Conservation (phyloP, 2,797 vertebrate genomes). For the Acipenser oxyrinchus region DNA sequence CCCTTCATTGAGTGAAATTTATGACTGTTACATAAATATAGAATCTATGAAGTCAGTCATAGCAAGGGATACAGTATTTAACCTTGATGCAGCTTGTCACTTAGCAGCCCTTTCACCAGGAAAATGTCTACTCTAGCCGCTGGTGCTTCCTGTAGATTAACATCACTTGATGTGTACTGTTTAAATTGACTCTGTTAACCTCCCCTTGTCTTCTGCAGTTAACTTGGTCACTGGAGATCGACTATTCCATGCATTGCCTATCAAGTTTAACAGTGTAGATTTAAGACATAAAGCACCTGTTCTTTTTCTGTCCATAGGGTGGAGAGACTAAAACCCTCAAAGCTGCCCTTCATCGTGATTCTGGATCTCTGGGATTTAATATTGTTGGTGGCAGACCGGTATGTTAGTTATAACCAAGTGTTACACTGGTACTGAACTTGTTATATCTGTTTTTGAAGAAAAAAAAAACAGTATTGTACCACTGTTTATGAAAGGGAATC, state of each 20-base stretch:
- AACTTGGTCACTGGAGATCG: background rate
- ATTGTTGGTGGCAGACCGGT: conserved; percentile 96
- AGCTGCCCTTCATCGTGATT: conserved; percentile 80
- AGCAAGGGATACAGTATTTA: conserved; percentile 20
- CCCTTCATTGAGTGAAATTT: conserved; percentile 33
- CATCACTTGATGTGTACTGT: background rate
- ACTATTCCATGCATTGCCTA: background rate
- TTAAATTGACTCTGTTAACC: background rate
- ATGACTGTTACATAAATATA: conserved; percentile 40
- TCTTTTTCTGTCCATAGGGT: conserved; percentile 64
- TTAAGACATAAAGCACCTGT: conserved; percentile 23
- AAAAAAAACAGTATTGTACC: too few relatives aligned
- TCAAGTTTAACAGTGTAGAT: background rate
- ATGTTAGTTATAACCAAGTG: conserved; percentile 55
- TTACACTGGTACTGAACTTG: conserved; percentile 21
- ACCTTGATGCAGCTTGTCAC: conserved; percentile 16
- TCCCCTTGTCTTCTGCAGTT: conserved; percentile 3
- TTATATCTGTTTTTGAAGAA: background rate
- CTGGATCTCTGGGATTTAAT: conserved; percentile 95
- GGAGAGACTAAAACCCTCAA: conserved; percentile 77
- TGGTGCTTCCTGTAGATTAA: conserved; percentile 7
- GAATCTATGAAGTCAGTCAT: conserved; percentile 20
- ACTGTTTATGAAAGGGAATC: too few relatives aligned
- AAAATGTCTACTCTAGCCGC: conserved; percentile 9
- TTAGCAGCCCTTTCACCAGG: conserved; percentile 17